phyloP scores from a whole-genome alignment of 2,797 vertebrate genomes.

The Florisuga fusca region DNA sequence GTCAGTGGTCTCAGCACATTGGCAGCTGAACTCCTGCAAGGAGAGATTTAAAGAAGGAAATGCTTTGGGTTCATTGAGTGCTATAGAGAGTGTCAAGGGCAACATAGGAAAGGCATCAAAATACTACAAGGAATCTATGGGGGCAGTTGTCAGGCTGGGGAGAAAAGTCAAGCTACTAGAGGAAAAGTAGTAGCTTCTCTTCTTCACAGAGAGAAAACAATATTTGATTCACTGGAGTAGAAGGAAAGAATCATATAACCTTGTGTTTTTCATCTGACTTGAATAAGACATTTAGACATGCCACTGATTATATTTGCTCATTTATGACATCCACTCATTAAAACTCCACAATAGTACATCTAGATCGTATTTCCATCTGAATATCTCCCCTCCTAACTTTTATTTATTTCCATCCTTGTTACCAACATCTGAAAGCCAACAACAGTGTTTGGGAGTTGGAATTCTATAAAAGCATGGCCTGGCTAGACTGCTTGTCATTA shows the following conservation, averaged over 20 bases:
- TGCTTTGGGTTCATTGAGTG: not conserved
- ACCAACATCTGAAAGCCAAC: not conserved
- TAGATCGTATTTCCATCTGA: not conserved
- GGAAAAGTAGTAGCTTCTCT: not conserved
- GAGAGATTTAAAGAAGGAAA: not conserved
- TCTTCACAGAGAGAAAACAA: not conserved
- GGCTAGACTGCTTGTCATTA: not conserved
- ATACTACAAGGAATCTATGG: fast-evolving
- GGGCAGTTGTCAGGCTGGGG: not conserved
- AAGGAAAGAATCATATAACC: not conserved
- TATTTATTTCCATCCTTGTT: not conserved
- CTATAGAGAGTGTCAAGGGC: not conserved
- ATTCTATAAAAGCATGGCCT: not conserved
- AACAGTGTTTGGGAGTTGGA: not conserved
- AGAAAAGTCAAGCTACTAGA: not conserved
- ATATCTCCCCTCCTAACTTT: not conserved
- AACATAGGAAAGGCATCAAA: not conserved
- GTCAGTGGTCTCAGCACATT: not conserved
- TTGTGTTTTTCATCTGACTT: too few relatives aligned
- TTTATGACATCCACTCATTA: not conserved
- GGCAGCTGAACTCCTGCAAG: not conserved
- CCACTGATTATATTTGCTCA: not conserved
- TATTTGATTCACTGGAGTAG: not conserved
- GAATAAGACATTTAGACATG: not conserved
- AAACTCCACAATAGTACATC: not conserved